These are phyloP conservation scores for Ctenochaetus hawaiiensis DNA, from an alignment of 2,797 vertebrate species.

Conservation along the genomic window DNA sequence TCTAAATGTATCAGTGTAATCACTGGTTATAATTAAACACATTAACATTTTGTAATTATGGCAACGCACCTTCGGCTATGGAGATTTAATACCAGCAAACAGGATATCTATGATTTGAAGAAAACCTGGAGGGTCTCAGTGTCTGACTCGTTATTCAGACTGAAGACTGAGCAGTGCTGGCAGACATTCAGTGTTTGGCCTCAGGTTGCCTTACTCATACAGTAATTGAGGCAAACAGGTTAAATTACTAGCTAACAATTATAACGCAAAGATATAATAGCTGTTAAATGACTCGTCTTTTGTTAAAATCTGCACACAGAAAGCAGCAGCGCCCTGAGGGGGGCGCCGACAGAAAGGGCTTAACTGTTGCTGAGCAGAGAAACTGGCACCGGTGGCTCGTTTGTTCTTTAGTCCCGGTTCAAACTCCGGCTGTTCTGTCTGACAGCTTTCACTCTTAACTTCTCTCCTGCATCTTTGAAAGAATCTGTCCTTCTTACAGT, in stretches of 20 bases:
- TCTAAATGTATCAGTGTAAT: neutral
- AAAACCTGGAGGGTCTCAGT: too few relatives aligned
- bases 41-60: neutral
- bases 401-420: slow-evolving; percentile 22
- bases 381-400: slow-evolving; percentile 26
- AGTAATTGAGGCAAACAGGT: slow-evolving; percentile 13
- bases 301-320: neutral
- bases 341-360: slow-evolving; percentile 25
- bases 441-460: slow-evolving; percentile 9
- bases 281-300: slow-evolving; percentile 10
- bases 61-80: neutral
- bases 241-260: slow-evolving; percentile 46
- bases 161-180: slow-evolving; percentile 20
- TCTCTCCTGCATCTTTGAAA: neutral
- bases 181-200: neutral
- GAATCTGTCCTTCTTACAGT: neutral
- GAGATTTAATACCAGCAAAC: too few relatives aligned
- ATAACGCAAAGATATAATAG: slow-evolving; percentile 20
- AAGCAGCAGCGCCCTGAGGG: slow-evolving; percentile 19
- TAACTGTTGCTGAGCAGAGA: slow-evolving; percentile 17
- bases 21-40: neutral
- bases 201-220: slow-evolving; percentile 2
- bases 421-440: slow-evolving; percentile 11
- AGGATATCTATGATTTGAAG: too few relatives aligned
- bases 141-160: neutral